These are phyloP conservation scores for Cebidichthys violaceus DNA, from an alignment of 2,113 vertebrate genomes.

Conservation along the genomic window DNA sequence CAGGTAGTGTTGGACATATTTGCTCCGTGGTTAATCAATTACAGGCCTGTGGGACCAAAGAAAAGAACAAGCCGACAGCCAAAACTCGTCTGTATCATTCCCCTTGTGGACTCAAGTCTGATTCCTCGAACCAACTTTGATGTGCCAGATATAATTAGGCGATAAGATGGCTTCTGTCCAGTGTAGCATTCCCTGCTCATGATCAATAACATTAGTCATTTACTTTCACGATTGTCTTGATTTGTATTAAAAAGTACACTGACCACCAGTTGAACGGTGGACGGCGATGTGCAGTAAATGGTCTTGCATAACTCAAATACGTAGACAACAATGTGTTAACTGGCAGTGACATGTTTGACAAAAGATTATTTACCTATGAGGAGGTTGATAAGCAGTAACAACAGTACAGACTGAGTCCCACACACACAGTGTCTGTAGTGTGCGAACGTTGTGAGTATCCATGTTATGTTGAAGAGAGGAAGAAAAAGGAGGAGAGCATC, in stretches of 20 bases:
- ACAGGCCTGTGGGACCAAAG: slow-evolving; percentile 56
- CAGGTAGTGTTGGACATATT: slow-evolving; percentile 77
- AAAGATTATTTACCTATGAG: neutral
- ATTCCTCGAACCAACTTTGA: slow-evolving; percentile 34
- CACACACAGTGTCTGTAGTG: neutral
- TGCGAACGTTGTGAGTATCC: neutral
- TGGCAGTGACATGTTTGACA: slow-evolving; percentile 28
- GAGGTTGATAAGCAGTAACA: slow-evolving; percentile 12
- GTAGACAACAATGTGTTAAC: slow-evolving; percentile 11
- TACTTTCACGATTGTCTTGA: neutral
- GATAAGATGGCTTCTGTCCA: slow-evolving; percentile 18
- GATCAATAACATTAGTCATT: neutral
- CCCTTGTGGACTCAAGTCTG: slow-evolving; percentile 5
- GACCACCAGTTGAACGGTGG: neutral
- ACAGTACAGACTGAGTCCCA: slow-evolving; percentile 13
- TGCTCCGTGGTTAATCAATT: slow-evolving; percentile 83
- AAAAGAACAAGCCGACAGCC: slow-evolving; percentile 62
- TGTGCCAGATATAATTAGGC: slow-evolving; percentile 33
- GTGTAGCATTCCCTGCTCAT: neutral
- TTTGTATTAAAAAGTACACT: neutral
- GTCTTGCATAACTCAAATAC: slow-evolving; percentile 32
- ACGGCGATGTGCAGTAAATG: slow-evolving; percentile 12
- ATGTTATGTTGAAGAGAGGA: neutral
- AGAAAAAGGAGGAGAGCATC: neutral
- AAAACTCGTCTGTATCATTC: slow-evolving; percentile 47